Conservation (phyloP, 2,888 invertebrate species). For the Andrena bicolor region DNA sequence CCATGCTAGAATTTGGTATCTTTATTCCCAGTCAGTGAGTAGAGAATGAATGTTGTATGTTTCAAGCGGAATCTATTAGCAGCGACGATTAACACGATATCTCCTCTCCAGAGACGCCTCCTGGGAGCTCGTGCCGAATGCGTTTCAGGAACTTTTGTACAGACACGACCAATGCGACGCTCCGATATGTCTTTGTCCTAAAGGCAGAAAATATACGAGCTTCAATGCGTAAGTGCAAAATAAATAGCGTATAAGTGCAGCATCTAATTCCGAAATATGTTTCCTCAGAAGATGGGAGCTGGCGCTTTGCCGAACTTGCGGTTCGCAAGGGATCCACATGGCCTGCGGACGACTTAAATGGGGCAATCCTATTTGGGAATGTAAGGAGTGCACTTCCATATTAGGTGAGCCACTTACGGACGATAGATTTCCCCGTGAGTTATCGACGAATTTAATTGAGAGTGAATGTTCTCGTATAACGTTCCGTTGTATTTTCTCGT, state of each 20-base stretch:
- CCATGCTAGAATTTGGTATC: conserved; percentile 89
- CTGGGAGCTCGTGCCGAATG: conserved; percentile 92
- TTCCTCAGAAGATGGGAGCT: conserved; percentile 86
- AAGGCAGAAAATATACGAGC: conserved; percentile 86
- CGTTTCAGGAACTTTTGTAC: conserved; percentile 90
- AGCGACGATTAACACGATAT: neutral
- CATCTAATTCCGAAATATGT: conserved; percentile 7
- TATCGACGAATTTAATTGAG: neutral
- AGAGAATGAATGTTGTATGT: neutral
- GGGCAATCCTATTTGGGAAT: conserved; percentile 84
- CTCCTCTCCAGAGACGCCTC: conserved; percentile 89
- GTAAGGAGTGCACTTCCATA: conserved; percentile 83
- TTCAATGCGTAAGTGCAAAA: conserved; percentile 81
- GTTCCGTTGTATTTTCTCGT: neutral
- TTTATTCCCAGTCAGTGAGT: conserved; percentile 92
- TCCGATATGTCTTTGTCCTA: conserved; percentile 87
- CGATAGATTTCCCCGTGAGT: neutral
- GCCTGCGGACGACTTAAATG: conserved; percentile 85
- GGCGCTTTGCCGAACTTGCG: conserved; percentile 86
- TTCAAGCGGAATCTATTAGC: neutral
- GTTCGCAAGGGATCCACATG: conserved; percentile 86
- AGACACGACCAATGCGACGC: conserved; percentile 88
- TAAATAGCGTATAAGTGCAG: neutral
- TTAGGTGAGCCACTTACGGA: conserved; percentile 66
- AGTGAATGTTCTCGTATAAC: neutral